phyloP scores from a whole-genome alignment of 1,140 invertebrate species.

The Scylla paramamosain region DNA sequence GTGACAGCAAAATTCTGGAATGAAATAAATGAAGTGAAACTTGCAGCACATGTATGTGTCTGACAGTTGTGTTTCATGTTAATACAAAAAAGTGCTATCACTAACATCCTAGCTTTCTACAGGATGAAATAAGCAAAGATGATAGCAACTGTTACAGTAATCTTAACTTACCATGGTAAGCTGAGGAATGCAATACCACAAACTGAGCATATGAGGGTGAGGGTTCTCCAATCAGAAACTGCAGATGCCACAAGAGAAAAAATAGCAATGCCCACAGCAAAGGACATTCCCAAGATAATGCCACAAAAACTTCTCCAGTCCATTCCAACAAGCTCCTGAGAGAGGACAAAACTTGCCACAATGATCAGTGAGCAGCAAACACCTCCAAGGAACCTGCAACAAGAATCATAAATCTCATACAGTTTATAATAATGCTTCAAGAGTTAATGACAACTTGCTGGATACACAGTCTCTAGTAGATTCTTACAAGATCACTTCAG shows the following conservation, averaged over 20 bases:
- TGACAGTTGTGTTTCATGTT: too few relatives aligned
- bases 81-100: not conserved
- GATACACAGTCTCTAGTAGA: too few relatives aligned
- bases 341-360: slow-evolving; percentile 74
- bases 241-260: slow-evolving; percentile 62
- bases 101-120: not conserved
- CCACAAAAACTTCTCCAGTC: slow-evolving; percentile 73
- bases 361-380: slow-evolving; percentile 74
- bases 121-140: not conserved
- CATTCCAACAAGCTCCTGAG: slow-evolving; percentile 75
- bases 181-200: slow-evolving; percentile 67
- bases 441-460: too few relatives aligned
- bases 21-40: too few relatives aligned
- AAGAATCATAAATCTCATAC: not conserved
- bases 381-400: slow-evolving; percentile 71
- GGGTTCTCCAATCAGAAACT: slow-evolving; percentile 68
- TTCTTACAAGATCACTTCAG: too few relatives aligned
- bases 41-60: too few relatives aligned
- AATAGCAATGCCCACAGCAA: slow-evolving; percentile 71
- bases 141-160: too few relatives aligned
- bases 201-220: slow-evolving; percentile 70
- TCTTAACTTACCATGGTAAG: slow-evolving; percentile 66
- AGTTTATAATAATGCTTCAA: not conserved
- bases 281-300: slow-evolving; percentile 54
- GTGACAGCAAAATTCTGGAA: too few relatives aligned